Base-by-base conservation (phyloP, 2,797 vertebrate genomes). In the Numenius phaeopus region DNA sequence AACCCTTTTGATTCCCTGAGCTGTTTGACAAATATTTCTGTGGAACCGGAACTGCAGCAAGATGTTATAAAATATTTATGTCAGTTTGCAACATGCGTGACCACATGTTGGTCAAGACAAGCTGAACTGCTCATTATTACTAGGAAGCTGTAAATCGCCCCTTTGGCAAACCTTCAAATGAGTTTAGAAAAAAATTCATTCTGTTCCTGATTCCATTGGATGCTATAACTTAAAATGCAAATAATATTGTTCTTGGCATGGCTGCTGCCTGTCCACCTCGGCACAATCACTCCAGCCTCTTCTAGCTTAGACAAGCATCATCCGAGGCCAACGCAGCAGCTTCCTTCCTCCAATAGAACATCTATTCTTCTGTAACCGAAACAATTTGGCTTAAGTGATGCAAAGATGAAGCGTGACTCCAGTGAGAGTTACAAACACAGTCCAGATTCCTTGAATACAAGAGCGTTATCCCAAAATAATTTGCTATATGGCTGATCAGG, bases 241-340 rank as follows among this genome's bases (percentile, higher is more conserved):
- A 94, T 84, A 97, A 85, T 96, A 97, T 97, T 98, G 66, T 94
- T 97, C 90, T 98, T 98, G 98, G 97, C 96, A 83, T 8, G 26
- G 64, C 4, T 26, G 59, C 73, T 78, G 67, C 72, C 52, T 71
- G 86, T 97, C 81, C 92, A 78, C 57, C 73, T 94, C 27, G 2
- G 85, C 71, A 90, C 59, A 77, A 76, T 59, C 49, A 89, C 75
- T 70, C 42, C 37, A 94, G 80, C 59, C 77, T 85, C 47, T 82
- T 64, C 52, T 52, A 69, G 54, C 44, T 75, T 16, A 59, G 76
- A 87, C 2, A 50, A 97, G 91, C 40, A 58, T 29, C 3, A 18
- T 59, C 62, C 3, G 1, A 95, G 89, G 73, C 90, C 83, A 93
- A 73, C 4, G 57, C 94, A 90, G 73, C 69, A 47, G 58, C 79